These are phyloP conservation scores for Drosophila erecta DNA, from an alignment of 1,140 invertebrate species.

Conservation along the genomic window DNA sequence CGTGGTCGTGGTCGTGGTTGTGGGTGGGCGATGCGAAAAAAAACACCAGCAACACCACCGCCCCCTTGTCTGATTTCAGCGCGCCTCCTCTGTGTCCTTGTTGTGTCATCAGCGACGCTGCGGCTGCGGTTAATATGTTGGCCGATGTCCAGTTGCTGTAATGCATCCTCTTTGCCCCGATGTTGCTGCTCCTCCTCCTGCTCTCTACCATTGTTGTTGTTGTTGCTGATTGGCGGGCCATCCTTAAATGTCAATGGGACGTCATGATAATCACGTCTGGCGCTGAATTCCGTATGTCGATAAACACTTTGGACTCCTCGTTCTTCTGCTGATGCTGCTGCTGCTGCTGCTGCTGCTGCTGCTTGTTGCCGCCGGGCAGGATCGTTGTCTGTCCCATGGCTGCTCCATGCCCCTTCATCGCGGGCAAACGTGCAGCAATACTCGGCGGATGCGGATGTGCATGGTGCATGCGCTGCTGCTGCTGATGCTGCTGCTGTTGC, in stretches of 20 bases:
- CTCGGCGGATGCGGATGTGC: conserved; percentile 56
- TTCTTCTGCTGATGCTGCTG: conserved; percentile 55
- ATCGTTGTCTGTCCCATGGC: conserved; percentile 36
- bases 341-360: conserved; percentile 14
- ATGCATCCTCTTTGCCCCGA: conserved; percentile 15
- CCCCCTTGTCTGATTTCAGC: conserved; percentile 16
- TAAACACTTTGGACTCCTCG: conserved; percentile 83
- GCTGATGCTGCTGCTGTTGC: conserved; percentile 43
- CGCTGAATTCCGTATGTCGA: conserved; percentile 89
- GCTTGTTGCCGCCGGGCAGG: conserved; percentile 35
- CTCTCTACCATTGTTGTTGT: conserved; percentile 16
- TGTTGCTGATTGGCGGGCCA: conserved; percentile 70
- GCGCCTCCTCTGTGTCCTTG: conserved; percentile 22
- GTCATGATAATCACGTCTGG: conserved; percentile 93
- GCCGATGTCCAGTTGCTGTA: conserved; percentile 57
- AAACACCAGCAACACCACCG: neutral
- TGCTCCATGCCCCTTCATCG: conserved; percentile 85
- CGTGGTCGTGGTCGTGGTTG: neutral
- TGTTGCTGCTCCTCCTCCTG: conserved; percentile 21
- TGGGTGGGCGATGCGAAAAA: neutral
- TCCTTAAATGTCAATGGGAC: conserved; percentile 88
- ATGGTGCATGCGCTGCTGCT: conserved; percentile 53
- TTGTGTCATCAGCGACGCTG: conserved; percentile 53
- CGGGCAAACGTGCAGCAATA: conserved; percentile 45
- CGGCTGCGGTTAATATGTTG: conserved; percentile 74